These are phyloP conservation scores for Styela clava DNA, from an alignment of 23 tunicate species.

Conservation along the genomic window DNA sequence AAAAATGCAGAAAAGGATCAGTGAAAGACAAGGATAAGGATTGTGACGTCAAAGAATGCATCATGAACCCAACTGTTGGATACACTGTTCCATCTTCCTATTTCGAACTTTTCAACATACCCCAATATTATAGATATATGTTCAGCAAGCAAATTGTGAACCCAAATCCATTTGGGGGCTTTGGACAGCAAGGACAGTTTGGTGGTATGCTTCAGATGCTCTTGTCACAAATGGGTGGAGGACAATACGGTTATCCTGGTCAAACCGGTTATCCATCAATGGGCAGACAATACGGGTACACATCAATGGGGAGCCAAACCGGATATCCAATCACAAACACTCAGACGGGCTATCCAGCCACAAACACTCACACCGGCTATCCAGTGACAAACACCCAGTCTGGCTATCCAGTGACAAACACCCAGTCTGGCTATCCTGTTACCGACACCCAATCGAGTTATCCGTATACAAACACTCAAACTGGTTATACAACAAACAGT, in stretches of 20 bases:
- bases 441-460: background rate
- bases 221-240: background rate
- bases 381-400: background rate
- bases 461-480: background rate
- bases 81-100: constrained; percentile 13
- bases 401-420: background rate
- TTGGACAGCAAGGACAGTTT: background rate
- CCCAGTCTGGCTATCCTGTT: background rate
- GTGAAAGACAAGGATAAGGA: constrained; percentile 19
- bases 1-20: constrained; percentile 4
- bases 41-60: constrained; percentile 9
- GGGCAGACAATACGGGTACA: background rate
- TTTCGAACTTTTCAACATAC: constrained; percentile 19
- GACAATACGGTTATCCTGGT: background rate
- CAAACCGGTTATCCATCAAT: background rate
- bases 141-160: constrained; percentile 16
- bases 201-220: background rate
- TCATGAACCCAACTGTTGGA: constrained; percentile 8
- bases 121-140: constrained; percentile 5
- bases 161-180: background rate
- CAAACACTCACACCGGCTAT: background rate
- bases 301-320: background rate
- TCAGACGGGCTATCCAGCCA: background rate
- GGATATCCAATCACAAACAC: background rate
- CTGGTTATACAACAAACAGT: background rate